Conservation (phyloP, 2,888 invertebrate genomes). For the Sesia bembeciformis region DNA sequence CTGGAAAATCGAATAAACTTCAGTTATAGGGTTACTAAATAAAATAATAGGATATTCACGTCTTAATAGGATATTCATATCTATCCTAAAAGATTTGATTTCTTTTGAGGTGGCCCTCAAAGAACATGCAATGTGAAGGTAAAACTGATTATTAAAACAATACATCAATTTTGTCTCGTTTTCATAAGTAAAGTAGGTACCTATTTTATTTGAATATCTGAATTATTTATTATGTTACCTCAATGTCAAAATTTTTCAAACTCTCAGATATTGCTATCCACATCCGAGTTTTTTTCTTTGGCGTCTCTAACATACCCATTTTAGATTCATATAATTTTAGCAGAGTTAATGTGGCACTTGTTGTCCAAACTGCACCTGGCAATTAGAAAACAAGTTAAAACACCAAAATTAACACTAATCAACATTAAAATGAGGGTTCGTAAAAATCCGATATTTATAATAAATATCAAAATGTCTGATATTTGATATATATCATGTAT, state of each 20-base stretch:
- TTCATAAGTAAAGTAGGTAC: not conserved
- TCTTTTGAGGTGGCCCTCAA: too few species aligned
- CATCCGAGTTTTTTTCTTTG: slow-evolving; percentile 42
- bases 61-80: not conserved
- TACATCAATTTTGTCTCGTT: too few species aligned
- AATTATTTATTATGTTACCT: slow-evolving; percentile 16
- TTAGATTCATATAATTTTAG: slow-evolving; percentile 38
- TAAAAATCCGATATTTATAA: too few species aligned
- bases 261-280: slow-evolving; percentile 40
- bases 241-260: slow-evolving; percentile 29
- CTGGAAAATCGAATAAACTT: slow-evolving; percentile 10
- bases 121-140: too few species aligned
- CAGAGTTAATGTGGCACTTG: slow-evolving; percentile 25
- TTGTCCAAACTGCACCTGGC: slow-evolving; percentile 39
- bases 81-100: not conserved
- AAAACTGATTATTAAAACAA: too few species aligned
- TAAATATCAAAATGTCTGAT: too few species aligned
- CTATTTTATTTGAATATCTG: too few species aligned
- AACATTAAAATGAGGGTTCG: too few species aligned
- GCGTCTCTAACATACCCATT: slow-evolving; percentile 37
- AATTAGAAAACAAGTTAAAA: not conserved
- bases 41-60: too few species aligned
- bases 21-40: too few species aligned
- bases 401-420: too few species aligned
- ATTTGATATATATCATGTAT: too few species aligned